Base-by-base conservation (phyloP, 2,888 invertebrate genomes). In the Aporophyla lueneburgensis region DNA sequence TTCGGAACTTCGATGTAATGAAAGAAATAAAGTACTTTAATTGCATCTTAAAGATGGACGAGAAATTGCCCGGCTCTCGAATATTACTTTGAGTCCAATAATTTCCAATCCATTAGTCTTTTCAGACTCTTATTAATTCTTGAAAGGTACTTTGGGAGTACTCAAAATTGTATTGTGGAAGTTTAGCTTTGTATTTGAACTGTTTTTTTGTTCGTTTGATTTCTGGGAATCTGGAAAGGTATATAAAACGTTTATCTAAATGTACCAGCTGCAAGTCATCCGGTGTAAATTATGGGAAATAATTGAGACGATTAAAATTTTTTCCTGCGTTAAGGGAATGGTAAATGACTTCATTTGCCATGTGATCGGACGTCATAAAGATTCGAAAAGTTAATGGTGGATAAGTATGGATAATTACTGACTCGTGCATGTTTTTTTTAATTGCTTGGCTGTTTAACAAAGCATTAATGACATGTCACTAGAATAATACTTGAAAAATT, bases 21-120 rank as follows among this genome's bases (percentile, higher is more conserved):
- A 94, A 93, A 92, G 92, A 91, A 92, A 93, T 93, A 93, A 93
- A 92, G 89, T 89, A 91, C 89, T 89, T 91, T 93, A 92, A 94
- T 93, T 94, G 93, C 92, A 92, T 87, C 90, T 90, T 89, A 88
- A 90, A 91, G 91, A 93, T 90, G 89, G 87, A 92, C 89, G 90
- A 82, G 88, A 72, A 71, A 85, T 85, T 83, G 83, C 78, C 72
- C 63, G 71, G 74, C 74, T 77, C 81, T 86, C 80, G 76, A 85
- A 86, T 87, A 87, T 87, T 87, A 83, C 88, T 87, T 76, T 72
- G 78, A 86, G 80, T 86, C 81, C 81, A 86, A 88, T 88, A 88
- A 88, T 87, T 88, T 88, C 87, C 89, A 79, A 84, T 83, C 89
- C 88, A 92, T 92, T 91, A 90, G 89, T 90, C 90, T 89, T 92